Base-by-base conservation (phyloP, 1,140 invertebrate genomes). In the Pemphigus obesinymphae region DNA sequence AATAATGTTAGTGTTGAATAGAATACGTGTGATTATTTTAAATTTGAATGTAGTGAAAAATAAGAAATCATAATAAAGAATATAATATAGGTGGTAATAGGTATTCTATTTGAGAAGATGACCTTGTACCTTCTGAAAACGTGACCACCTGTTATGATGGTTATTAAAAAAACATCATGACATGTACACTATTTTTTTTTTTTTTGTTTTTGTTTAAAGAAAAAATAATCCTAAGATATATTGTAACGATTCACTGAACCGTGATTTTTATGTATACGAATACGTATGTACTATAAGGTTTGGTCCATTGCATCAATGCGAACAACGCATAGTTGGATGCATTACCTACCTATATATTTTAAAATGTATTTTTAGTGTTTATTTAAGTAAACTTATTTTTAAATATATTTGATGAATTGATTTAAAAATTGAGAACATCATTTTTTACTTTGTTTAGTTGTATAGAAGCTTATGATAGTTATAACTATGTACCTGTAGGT, bases 131-230 rank as follows among this genome's bases (percentile, higher is more conserved):
- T 78, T 53, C 50, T 55, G 50, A 55, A 78, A 78, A 78, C 73
- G n/a, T 78, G 73, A 78, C 73, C 73, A 78, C 50, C 50, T 78
- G 50, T 78, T 78, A 78, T 78, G 50, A 58, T 58, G 34, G 73
- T 23, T 58, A 78, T 78, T 78, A 78, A 78, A 78, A 78, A 58
- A 58, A 37, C 73, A 78, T 78, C 73, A 78, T 78, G 73, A 58
- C 73, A 78, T 58, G 50, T 78, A 78, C 5, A 40, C 48, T 76
- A 17, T 76, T 37, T 76, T 37, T 58, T 37, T 76, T 37, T 58
- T 26, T 58, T 13, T 78, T 26, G 31, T 55, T 34, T n/a, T n/a
- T n/a, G n/a, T n/a, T 20, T 1, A 29, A 50, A 29, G 10, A 72
- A 72, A 58, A 37, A 55, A 48, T 23, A 75, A 78, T 58, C 50